Evolutionary conservation across 1,140 invertebrate species (phyloP), one percentile per base, ranked within the genome.

Genomic region (Leptonema lineaticorne): DNA sequence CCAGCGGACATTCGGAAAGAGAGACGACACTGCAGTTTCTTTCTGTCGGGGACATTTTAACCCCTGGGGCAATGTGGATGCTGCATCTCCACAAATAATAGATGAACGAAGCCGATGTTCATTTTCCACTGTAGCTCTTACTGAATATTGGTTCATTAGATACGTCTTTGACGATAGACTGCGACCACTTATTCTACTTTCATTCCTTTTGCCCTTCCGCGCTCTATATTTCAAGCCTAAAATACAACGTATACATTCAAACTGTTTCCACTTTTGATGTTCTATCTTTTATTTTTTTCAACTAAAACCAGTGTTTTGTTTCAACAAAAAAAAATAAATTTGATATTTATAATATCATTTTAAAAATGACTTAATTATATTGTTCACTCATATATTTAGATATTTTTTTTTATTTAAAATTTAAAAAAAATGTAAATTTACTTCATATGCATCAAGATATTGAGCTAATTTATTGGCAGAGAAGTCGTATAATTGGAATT

Each of bases 401-500:
- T n/a, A n/a, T n/a, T n/a, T n/a, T n/a, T n/a, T n/a, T n/a, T n/a
- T n/a, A n/a, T n/a, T n/a, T n/a, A n/a, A n/a, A n/a, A n/a, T n/a
- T n/a, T n/a, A n/a, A n/a, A n/a, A n/a, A n/a, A n/a, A n/a, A n/a
- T n/a, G n/a, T n/a, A n/a, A n/a, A n/a, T n/a, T n/a, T n/a, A n/a
- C n/a, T n/a, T n/a, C n/a, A n/a, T n/a, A n/a, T n/a, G n/a, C n/a
- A n/a, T n/a, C 37, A 41, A 41, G 16, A 41, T 41, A 37, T 64
- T 46, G 68, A 48, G 63, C 46, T 64, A 69, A 69, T 69, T 69
- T 69, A 69, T 69, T 63, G 68, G 29, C 37, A 9, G 9, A 16
- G 16, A 48, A 64, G 60, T 46, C 33, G 53, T 33, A 56, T 63
- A 69, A 69, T 69, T 69, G 62, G 68, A 69, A 69, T 69, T 69